Evolutionary conservation across 2,113 vertebrate genomes (phyloP), one percentile per base, ranked within the genome.

Genomic region (Coturnix japonica): DNA sequence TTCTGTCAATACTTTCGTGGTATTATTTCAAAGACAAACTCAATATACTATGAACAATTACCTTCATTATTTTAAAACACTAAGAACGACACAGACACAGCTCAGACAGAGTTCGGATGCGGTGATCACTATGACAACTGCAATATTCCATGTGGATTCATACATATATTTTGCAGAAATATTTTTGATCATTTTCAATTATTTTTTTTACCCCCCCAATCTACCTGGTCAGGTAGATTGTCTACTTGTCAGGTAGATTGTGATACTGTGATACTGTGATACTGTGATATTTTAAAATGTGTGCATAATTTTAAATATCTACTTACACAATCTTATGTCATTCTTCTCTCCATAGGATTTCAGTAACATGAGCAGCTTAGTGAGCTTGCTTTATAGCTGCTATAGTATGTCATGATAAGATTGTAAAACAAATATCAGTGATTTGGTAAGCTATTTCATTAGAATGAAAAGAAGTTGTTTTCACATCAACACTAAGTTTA

Each of bases 41-140:
- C 69, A 95, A 95, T 96, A 92, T 46, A 87, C 70, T 81, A 54
- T 73, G 67, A 97, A 72, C 66, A 95, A 96, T 85, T 95, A 49
- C 81, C 96, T 96, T 93, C 91, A 96, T 94, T 97, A 89, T 96
- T 93, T 90, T 96, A 93, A 94, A 80, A 95, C 60, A 88, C 78
- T 76, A 60, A 91, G 89, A 82, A 78, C 12, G 67, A 51, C 31
- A 70, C 12, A 87, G 77, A 33, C 60, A 84, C 81, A 77, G 97
- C 97, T 98, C 96, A 97, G 93, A 69, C 76, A 92, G 95, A 97
- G 97, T 97, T 98, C 97, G 97, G 91, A 74, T 75, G 81, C 64
- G 86, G 81, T 37, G n/a, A 74, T 65, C 46, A 64, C 57, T 65
- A 76, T 25, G 12, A 66, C 33, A 89, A 91, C 20, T 66, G 78